phyloP scores from a whole-genome alignment of 2,113 vertebrate genomes.

The Pachyramphus minor region DNA sequence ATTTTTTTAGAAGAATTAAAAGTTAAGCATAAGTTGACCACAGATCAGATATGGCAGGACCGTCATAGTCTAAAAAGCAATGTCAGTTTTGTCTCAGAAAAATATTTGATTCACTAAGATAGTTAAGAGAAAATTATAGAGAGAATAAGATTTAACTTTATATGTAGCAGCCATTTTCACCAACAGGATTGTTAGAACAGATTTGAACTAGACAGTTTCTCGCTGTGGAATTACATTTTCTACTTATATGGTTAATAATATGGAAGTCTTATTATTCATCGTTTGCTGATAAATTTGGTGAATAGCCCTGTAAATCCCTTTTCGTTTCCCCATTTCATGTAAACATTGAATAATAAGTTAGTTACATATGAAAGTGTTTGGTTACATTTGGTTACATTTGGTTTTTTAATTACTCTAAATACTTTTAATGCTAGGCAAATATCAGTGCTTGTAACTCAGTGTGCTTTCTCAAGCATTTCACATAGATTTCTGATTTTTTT shows the following conservation, averaged over 20 bases:
- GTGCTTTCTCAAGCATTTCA: background rate
- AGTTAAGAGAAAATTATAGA: background rate
- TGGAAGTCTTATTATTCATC: background rate
- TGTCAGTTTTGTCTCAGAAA: background rate
- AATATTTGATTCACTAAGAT: background rate
- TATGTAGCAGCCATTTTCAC: background rate
- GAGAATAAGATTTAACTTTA: background rate
- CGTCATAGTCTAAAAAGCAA: background rate
- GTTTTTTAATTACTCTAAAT: background rate
- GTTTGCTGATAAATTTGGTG: background rate
- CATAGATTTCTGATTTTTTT: rapidly evolving
- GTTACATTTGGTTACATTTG: background rate
- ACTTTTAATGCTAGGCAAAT: background rate
- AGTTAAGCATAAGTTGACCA: background rate
- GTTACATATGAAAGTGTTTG: background rate
- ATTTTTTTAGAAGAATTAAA: background rate
- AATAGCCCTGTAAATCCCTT: background rate
- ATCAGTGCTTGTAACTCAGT: background rate
- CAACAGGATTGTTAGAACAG: background rate
- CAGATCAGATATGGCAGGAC: background rate
- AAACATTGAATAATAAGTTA: background rate
- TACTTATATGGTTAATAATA: background rate
- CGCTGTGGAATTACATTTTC: background rate
- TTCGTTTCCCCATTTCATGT: background rate
- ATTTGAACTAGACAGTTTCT: background rate